Base-by-base conservation (phyloP, 2,797 vertebrate genomes). In the Thripadectes ignobilis region DNA sequence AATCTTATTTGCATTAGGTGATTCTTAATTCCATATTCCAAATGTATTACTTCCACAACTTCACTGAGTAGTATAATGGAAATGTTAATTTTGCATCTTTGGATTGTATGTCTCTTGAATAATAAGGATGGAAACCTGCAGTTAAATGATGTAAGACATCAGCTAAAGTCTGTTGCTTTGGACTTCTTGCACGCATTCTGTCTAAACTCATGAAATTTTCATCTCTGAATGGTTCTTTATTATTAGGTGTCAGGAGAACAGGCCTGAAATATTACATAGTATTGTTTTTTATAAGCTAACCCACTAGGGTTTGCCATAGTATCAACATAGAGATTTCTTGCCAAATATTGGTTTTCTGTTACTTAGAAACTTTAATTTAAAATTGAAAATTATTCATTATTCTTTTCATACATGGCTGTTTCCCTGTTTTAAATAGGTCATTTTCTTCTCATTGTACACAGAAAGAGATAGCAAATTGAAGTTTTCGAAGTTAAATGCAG, bases 181-280 rank as follows among this genome's bases (percentile, higher is more conserved):
- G 52, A 46, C 9, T 12, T 48, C 5, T 39, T 69, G 22, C 14
- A 29, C 62, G 29, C 21, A 27, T 36, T 45, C 12, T 5, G 3
- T 68, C 27, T 68, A 52, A 61, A 65, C 2, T 1, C 2, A n/a
- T 27, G 3, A 14, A 2, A 14, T 68, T 83, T 84, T 43, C 10
- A 46, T 57, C 75, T 62, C 39, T 32, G 7, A 1, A 1, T 32
- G 10, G 2, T 62, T 41, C 23, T 39, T 63, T 51, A 5, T 68
- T 87, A 32, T 27, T 36, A n/a, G 23, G 3, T 34, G 6, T 54
- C 18, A 38, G 73, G n/a, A 76, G 10, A 62, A 45, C 5, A 51
- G 15, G 2, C 4, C 26, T 74, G 43, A 51, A 12, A 7, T 58
- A 8, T 52, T 52, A 7, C 0, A 2, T 22, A 32, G 12, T 27